Base-by-base conservation (phyloP, 2,797 vertebrate genomes). In the Danio kyathit region DNA sequence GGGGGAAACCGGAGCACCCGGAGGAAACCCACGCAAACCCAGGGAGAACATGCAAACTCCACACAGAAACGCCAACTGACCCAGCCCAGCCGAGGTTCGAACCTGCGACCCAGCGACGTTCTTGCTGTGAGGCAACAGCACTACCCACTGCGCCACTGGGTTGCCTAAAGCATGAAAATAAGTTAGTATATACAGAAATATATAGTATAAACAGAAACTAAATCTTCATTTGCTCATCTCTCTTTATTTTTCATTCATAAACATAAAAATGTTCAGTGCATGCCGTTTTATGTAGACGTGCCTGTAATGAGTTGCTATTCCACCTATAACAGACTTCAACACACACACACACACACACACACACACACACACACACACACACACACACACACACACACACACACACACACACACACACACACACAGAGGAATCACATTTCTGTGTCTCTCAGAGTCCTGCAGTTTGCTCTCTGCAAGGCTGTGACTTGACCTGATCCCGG, bases 401-500 rank as follows among this genome's bases (percentile, higher is more conserved):
- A 29, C 29, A 29, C 29, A 29, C 29, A 29, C 52, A 51, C 12
- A 9, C 69, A 72, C 29, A 44, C n/a, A 13, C 69, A 46, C 16
- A 10, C 65, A 67, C 21, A 54, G 1, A 4, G 17, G 40, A 76
- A 46, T 17, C 46, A 14, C 61, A 56, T 66, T 46, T 66, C 17
- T 59, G 52, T 59, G 43, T 40, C 17, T 19, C 41, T 65, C 19
- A 6, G 16, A 14, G 8, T 7, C n/a, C 11, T 71, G 67, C 29
- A 48, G 10, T 38, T 17, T 7, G 46, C 38, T 71, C 38, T 70
- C 29, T n/a, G 44, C 67, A 17, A 64, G 69, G 43, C 44, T 14
- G 21, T 29, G 44, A 79, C 29, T 44, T 79, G 57, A 79, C 29
- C 56, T 79, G 57, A 72, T 79, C 67, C 67, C 1, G 48, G 77